Conservation (phyloP, 2,797 vertebrate genomes). For the Anomalospiza imberbis region DNA sequence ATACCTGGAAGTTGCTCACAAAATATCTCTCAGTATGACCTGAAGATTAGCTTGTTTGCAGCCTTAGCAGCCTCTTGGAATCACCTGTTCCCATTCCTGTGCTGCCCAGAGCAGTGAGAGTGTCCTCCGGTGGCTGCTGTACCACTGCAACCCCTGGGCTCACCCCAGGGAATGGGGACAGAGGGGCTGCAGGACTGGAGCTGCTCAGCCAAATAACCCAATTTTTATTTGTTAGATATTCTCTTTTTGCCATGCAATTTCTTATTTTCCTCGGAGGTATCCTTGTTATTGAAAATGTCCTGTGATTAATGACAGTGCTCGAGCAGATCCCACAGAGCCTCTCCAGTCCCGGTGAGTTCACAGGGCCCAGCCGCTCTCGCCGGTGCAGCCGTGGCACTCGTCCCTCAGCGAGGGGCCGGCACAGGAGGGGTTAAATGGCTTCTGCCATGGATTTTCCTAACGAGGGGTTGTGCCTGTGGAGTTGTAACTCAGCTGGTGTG, state of each 20-base stretch:
- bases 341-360: rapidly evolving
- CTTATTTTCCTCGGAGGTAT: not conserved
- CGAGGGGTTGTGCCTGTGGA: not conserved
- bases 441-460: not conserved
- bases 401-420: rapidly evolving
- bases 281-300: not conserved
- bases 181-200: not conserved
- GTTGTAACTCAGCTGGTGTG: not conserved
- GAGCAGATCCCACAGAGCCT: rapidly evolving
- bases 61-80: not conserved
- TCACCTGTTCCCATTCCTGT: not conserved
- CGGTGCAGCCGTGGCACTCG: rapidly evolving
- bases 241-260: not conserved
- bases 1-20: not conserved
- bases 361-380: not conserved
- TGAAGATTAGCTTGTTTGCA: not conserved
- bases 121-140: conserved; percentile 46
- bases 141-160: not conserved
- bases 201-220: not conserved
- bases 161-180: rapidly evolving
- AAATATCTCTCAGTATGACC: not conserved
- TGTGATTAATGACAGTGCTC: not conserved
- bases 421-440: not conserved
- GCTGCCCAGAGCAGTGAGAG: not conserved
- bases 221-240: not conserved